Evolutionary conservation across 2,888 invertebrate species (phyloP).

Genomic region (Folsomia manolachei): DNA sequence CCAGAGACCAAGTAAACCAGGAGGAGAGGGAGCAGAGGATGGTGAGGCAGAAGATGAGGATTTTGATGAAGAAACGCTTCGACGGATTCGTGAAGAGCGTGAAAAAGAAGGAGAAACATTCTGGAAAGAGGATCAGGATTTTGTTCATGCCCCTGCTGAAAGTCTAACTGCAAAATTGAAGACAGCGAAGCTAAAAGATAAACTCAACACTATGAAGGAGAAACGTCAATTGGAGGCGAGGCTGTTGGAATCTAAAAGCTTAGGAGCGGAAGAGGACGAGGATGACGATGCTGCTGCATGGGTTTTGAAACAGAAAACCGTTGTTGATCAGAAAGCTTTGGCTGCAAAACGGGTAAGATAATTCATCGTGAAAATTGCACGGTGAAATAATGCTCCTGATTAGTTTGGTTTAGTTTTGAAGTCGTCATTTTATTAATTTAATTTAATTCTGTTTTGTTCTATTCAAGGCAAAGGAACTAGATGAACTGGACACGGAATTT

Average conservation of each 20-base stretch:
- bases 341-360: slow-evolving; percentile 73
- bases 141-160: slow-evolving; percentile 80
- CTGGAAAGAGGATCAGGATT: slow-evolving; percentile 65
- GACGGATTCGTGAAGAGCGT: slow-evolving; percentile 47
- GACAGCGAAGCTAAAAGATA: slow-evolving; percentile 77
- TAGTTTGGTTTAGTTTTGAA: too few species aligned
- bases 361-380: too few species aligned
- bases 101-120: slow-evolving; percentile 51
- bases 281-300: slow-evolving; percentile 73
- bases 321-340: slow-evolving; percentile 74
- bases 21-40: slow-evolving; percentile 54
- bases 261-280: slow-evolving; percentile 68
- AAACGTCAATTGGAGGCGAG: slow-evolving; percentile 73
- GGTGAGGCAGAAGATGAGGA: slow-evolving; percentile 61
- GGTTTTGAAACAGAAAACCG: slow-evolving; percentile 75
- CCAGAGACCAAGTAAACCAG: slow-evolving; percentile 16
- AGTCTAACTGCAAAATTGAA: slow-evolving; percentile 71
- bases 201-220: slow-evolving; percentile 72
- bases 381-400: too few species aligned
- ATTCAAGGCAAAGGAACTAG: slow-evolving; percentile 80
- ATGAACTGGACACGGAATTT: slow-evolving; percentile 93
- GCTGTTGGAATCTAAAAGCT: slow-evolving; percentile 60
- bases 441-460: neutral
- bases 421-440: too few species aligned
- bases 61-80: slow-evolving; percentile 54